A percentile compares a stretch with the other conserved stretches of the same genome.
These are phyloP conservation scores for Acrobasis consociella DNA, from an alignment of 2,888 invertebrate species.

Conservation along the genomic window DNA sequence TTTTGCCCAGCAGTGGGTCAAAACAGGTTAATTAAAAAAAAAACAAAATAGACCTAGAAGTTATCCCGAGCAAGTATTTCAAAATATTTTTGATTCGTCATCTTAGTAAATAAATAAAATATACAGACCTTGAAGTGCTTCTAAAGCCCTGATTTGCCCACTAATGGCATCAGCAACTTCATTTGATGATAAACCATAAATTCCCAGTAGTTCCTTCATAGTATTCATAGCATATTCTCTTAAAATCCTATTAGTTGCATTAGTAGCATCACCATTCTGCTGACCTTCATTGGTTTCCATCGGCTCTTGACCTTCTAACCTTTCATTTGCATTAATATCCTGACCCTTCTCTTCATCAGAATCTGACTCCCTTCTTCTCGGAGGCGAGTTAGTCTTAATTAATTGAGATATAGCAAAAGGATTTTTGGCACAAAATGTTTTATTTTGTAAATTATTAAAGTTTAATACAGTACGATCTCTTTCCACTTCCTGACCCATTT, in stretches of 20 bases:
- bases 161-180: constrained; percentile 88
- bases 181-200: constrained; percentile 87
- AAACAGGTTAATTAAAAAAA: no score
- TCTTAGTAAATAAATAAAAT: constrained; percentile 9
- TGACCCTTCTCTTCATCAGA: constrained; percentile 78
- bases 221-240: constrained; percentile 91
- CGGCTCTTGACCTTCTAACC: constrained; percentile 61
- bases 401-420: constrained; percentile 81
- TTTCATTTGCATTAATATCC: constrained; percentile 76
- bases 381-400: constrained; percentile 80
- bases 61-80: no score
- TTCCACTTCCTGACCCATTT: constrained; percentile 63
- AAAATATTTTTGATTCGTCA: constrained; percentile 25
- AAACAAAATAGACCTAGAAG: no score
- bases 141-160: constrained; percentile 85
- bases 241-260: constrained; percentile 84
- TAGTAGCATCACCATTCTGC: constrained; percentile 70
- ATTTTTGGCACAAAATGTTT: constrained; percentile 82
- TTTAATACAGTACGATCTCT: constrained; percentile 72
- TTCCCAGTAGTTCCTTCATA: constrained; percentile 89
- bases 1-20: no score
- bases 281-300: constrained; percentile 59
- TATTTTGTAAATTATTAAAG: constrained; percentile 78
- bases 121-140: constrained; percentile 86
- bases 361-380: constrained; percentile 78